phyloP scores from a whole-genome alignment of 2,888 invertebrate genomes.

The Eupeodes latifasciatus region DNA sequence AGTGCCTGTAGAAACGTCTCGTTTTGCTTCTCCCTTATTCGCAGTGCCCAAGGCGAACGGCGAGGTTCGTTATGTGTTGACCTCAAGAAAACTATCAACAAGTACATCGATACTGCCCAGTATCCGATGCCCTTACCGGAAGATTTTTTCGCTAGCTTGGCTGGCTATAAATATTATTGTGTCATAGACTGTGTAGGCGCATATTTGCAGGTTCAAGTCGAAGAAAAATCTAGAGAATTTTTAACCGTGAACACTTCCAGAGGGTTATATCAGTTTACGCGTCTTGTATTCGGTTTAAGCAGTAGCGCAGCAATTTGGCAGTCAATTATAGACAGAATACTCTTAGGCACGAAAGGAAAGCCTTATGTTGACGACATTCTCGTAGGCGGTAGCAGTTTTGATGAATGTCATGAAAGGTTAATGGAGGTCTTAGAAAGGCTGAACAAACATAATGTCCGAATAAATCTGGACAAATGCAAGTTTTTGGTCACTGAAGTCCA shows the following conservation, averaged over 20 bases:
- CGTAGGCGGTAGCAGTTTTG: slow-evolving; percentile 25
- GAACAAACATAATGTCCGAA: slow-evolving; percentile 36
- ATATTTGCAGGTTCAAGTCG: neutral
- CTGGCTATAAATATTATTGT: slow-evolving; percentile 9
- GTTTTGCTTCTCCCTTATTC: slow-evolving; percentile 72
- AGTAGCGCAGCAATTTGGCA: slow-evolving; percentile 25
- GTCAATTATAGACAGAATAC: slow-evolving; percentile 21
- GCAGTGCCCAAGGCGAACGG: slow-evolving; percentile 66
- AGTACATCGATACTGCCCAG: slow-evolving; percentile 33
- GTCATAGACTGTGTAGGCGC: neutral
- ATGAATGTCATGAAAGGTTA: slow-evolving; percentile 40
- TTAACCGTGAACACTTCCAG: neutral
- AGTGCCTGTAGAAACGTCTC: slow-evolving; percentile 41
- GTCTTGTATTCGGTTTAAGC: slow-evolving; percentile 31
- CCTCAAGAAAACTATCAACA: slow-evolving; percentile 59
- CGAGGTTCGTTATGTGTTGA: slow-evolving; percentile 40
- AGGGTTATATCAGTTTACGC: slow-evolving; percentile 22
- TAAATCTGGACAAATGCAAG: slow-evolving; percentile 56
- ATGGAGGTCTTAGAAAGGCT: slow-evolving; percentile 29
- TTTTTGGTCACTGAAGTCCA: slow-evolving; percentile 38
- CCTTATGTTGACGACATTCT: slow-evolving; percentile 56
- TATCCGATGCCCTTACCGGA: slow-evolving; percentile 15
- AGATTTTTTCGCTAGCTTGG: slow-evolving; percentile 3
- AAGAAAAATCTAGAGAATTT: neutral
- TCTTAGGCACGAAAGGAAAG: slow-evolving; percentile 5